Conservation (phyloP, 2,113 vertebrate genomes). For the Laterallus jamaicensis region DNA sequence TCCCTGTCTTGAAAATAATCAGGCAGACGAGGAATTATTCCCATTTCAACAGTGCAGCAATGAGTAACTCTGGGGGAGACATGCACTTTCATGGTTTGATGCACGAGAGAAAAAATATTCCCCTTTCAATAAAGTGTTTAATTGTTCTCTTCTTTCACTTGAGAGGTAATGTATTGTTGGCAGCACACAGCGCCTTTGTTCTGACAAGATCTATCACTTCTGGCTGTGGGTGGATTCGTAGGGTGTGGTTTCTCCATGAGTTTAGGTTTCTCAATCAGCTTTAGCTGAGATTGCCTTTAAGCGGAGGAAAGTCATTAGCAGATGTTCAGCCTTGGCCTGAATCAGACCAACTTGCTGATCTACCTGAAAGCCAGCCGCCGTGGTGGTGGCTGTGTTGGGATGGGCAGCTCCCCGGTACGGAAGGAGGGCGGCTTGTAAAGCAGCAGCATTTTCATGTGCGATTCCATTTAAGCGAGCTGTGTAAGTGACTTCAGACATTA, state of each 20-base stretch:
- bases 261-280: background rate
- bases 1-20: conserved; percentile 28
- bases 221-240: background rate
- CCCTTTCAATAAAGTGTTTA: conserved; percentile 57
- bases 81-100: conserved; percentile 40
- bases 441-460: background rate
- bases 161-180: conserved; percentile 52
- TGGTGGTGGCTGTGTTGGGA: fast-evolving
- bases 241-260: background rate
- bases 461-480: background rate
- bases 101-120: conserved; percentile 45
- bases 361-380: fast-evolving
- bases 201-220: background rate
- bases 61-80: conserved; percentile 24
- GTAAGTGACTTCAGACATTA: background rate
- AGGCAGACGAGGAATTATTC: conserved; percentile 12
- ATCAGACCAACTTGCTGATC: background rate
- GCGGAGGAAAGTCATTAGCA: background rate
- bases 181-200: conserved; percentile 8
- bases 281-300: background rate
- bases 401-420: fast-evolving
- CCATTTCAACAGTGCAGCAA: conserved; percentile 49
- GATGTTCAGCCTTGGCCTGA: background rate
- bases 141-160: conserved; percentile 29
- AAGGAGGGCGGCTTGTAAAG: background rate